Percentiles rank a stretch among this genome's conserved stretches.
Evolutionary conservation across 2,113 vertebrate species (phyloP).

Genomic region (Nothoprocta perdicaria): DNA sequence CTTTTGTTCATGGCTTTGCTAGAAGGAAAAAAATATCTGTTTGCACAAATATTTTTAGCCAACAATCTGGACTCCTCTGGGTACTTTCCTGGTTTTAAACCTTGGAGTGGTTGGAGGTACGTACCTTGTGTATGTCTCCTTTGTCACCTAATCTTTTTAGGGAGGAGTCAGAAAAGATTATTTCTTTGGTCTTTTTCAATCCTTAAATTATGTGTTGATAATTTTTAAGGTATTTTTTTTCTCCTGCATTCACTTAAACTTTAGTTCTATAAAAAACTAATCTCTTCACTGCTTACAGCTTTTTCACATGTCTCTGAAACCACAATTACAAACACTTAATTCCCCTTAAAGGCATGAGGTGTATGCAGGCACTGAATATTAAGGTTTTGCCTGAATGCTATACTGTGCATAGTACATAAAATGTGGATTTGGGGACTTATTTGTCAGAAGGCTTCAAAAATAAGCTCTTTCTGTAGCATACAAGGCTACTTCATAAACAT

Average conservation of each 20-base stretch:
- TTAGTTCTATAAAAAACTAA: background rate
- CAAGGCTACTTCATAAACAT: background rate
- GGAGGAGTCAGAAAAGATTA: background rate
- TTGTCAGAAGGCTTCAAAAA: background rate
- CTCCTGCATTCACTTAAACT: background rate
- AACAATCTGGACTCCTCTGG: background rate
- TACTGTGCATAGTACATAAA: background rate
- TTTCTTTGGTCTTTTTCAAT: background rate
- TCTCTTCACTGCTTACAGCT: background rate
- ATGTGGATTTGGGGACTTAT: background rate
- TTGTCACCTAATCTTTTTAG: background rate
- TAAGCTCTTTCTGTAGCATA: background rate
- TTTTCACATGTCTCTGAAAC: background rate
- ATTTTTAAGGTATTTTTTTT: background rate
- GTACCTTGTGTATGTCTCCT: background rate
- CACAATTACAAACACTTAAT: background rate
- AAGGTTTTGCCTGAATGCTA: background rate
- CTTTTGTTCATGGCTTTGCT: background rate
- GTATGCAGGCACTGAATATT: background rate
- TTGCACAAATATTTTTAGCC: background rate
- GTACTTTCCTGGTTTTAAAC: background rate
- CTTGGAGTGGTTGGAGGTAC: background rate
- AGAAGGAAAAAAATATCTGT: background rate
- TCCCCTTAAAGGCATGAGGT: background rate
- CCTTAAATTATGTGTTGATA: background rate